phyloP scores from a whole-genome alignment of 2,797 vertebrate species.

The Lerista edwardsae region DNA sequence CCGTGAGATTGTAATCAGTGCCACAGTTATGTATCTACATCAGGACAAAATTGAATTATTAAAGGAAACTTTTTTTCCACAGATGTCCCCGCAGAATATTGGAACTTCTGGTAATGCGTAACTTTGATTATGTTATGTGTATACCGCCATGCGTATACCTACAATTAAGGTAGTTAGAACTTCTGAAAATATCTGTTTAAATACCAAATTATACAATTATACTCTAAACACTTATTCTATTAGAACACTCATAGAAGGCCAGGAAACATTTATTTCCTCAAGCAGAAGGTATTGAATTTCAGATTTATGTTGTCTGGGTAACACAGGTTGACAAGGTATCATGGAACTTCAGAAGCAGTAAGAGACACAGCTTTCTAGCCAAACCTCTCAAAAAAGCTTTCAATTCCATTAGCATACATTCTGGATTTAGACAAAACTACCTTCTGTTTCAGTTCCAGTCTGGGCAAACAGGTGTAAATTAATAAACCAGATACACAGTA shows the following conservation, averaged over 20 bases:
- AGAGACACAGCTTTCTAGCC: neutral
- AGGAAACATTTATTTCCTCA: neutral
- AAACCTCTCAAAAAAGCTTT: neutral
- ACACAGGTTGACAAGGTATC: neutral
- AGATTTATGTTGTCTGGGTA: neutral
- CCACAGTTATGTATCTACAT: neutral
- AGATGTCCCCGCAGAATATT: neutral
- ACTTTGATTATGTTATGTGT: neutral
- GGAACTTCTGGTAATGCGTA: neutral
- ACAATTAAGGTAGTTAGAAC: neutral
- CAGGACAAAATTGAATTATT: neutral
- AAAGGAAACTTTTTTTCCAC: constrained; percentile 4
- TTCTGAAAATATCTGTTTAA: neutral
- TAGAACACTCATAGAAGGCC: neutral
- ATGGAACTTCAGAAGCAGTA: neutral
- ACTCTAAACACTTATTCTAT: neutral
- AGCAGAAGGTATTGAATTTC: neutral
- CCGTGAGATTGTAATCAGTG: constrained; percentile 2
- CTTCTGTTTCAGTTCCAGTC: neutral
- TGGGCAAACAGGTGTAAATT: neutral
- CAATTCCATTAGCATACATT: neutral
- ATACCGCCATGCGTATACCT: neutral
- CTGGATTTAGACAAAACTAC: neutral
- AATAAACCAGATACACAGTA: neutral
- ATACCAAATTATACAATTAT: neutral